Evolutionary conservation across 2,797 vertebrate species (phyloP).

Genomic region (Cuniculus paca): DNA sequence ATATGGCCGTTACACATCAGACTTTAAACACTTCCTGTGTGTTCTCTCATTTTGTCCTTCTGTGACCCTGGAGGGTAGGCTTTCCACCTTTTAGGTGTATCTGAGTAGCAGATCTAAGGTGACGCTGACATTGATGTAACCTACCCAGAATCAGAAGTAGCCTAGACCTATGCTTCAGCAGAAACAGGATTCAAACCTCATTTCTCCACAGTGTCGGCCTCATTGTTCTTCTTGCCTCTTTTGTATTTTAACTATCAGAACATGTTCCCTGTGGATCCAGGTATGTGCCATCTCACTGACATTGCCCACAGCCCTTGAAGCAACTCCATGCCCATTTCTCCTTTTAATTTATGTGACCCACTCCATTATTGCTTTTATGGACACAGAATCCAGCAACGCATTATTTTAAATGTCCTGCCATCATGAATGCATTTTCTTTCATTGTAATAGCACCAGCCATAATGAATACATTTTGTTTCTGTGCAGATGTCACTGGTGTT

Average conservation of each 20-base stretch:
- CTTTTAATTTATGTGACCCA: constrained; percentile 78
- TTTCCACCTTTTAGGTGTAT: background rate
- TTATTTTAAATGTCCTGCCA: constrained; percentile 83
- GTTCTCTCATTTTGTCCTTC: background rate
- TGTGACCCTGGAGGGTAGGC: background rate
- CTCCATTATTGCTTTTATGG: constrained; percentile 82
- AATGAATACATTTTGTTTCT: constrained; percentile 85
- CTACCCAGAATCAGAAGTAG: background rate
- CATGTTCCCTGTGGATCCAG: background rate
- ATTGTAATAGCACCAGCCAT: constrained; percentile 76
- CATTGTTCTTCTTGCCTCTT: background rate
- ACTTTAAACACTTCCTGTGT: background rate
- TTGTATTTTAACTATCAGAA: background rate
- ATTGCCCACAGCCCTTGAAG: constrained; percentile 71
- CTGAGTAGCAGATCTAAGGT: background rate
- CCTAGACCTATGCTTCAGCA: background rate
- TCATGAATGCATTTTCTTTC: constrained; percentile 84
- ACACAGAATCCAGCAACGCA: constrained; percentile 75
- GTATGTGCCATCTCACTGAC: background rate
- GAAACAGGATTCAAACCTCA: background rate
- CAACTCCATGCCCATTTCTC: constrained; percentile 45
- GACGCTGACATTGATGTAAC: background rate
- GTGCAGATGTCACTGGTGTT: constrained; percentile 82
- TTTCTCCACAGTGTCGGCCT: background rate
- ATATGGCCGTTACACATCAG: background rate